These are phyloP conservation scores for Gymnobelideus leadbeateri DNA, from an alignment of 2,113 vertebrate species.

Conservation along the genomic window DNA sequence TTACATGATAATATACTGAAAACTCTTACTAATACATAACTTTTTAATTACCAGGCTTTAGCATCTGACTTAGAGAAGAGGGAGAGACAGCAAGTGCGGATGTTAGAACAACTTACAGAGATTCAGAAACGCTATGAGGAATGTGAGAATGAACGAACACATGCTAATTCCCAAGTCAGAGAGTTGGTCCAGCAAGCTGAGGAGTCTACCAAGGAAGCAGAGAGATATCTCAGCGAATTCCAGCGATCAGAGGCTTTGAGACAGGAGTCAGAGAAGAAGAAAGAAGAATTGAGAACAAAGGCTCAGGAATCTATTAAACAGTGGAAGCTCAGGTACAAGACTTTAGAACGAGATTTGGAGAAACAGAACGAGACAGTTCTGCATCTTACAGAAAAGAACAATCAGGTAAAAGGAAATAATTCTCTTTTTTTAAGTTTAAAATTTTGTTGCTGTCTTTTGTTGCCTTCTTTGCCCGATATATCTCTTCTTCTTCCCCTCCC, in stretches of 20 bases:
- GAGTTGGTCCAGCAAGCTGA: constrained; percentile 85
- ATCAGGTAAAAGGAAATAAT: constrained; percentile 82
- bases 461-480: background rate
- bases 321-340: constrained; percentile 93
- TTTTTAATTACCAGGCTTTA: constrained; percentile 83
- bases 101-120: constrained; percentile 92
- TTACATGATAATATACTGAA: background rate
- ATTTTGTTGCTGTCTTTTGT: background rate
- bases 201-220: constrained; percentile 84
- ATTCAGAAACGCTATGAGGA: constrained; percentile 88
- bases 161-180: constrained; percentile 79
- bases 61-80: constrained; percentile 87
- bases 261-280: constrained; percentile 87
- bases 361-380: constrained; percentile 84
- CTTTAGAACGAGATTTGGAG: constrained; percentile 88
- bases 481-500: background rate
- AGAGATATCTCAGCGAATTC: constrained; percentile 82
- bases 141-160: constrained; percentile 83
- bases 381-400: constrained; percentile 84
- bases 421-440: constrained; percentile 2
- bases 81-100: constrained; percentile 91
- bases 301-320: constrained; percentile 92
- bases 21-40: background rate
- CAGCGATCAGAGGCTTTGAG: constrained; percentile 88
- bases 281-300: constrained; percentile 90